Base-by-base conservation (phyloP, 2,888 invertebrate genomes). In the Stenoptilia bipunctidactyla region DNA sequence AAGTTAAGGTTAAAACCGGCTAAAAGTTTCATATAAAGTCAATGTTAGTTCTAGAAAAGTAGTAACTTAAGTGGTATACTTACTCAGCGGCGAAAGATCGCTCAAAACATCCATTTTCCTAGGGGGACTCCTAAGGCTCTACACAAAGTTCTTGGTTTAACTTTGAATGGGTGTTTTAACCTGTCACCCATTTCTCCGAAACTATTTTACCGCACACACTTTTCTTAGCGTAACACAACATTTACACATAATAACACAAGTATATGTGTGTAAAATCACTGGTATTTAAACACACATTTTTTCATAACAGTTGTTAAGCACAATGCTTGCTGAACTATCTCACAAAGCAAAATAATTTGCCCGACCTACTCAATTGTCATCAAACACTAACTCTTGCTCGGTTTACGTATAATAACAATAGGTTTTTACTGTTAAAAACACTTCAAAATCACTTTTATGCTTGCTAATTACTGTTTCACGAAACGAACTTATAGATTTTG, bases 141-240 rank as follows among this genome's bases (percentile, higher is more conserved):
- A 36, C 37, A 46, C 27, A 45, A 64, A 55, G 73, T 68, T 64
- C 63, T 70, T 52, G 51, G 63, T 76, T 76, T 80, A 67, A 74
- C 73, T 74, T 69, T 79, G 44, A 66, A 73, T 65, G 75, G 79
- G 58, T 73, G 71, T 58, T 73, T 76, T 40, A 75, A 63, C 48
- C 66, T 74, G 69, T 77, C 79, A 74, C 73, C 82, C 82, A 83
- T 83, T 68, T 74, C 79, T 76, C 59, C 60, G 45, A 58, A 61
- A 68, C 71, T 66, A 61, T 61, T 55, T 50, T 10, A n/a, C 20
- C 2, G 10, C 45, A 27, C 25, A 27, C 15, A 27, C 13, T 27
- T 20, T 27, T 14, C 13, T 8, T 4, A 2, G 13, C 9, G 40
- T 53, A 43, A 54, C 52, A 55, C 51, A 51, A 49, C 46, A 39